Evolutionary conservation across 2,888 invertebrate genomes (phyloP).

Genomic region (Archaeoteleia sp.): DNA sequence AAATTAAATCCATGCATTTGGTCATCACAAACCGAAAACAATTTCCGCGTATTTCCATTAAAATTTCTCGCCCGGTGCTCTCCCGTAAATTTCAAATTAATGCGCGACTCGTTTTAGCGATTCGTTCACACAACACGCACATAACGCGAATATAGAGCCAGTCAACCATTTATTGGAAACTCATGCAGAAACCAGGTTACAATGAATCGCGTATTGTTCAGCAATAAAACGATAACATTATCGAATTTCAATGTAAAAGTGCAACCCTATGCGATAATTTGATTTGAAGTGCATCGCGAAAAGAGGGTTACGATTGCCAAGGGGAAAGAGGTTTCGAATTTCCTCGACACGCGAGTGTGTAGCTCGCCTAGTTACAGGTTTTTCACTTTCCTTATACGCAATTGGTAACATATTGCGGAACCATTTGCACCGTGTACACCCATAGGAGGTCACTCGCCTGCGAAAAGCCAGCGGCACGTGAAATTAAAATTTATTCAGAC

Average conservation of each 20-base stretch:
- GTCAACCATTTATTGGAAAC: slow-evolving; percentile 49
- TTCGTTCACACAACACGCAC: slow-evolving; percentile 46
- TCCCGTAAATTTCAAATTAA: slow-evolving; percentile 49
- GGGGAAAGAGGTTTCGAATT: slow-evolving; percentile 44
- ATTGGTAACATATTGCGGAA: slow-evolving; percentile 70
- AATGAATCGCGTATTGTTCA: slow-evolving; percentile 46
- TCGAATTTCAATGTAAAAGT: slow-evolving; percentile 51
- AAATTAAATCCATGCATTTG: slow-evolving; percentile 43
- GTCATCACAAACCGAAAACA: slow-evolving; percentile 48
- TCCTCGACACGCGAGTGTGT: slow-evolving; percentile 15
- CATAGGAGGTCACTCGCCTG: slow-evolving; percentile 63
- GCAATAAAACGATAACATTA: slow-evolving; percentile 48
- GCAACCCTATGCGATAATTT: slow-evolving; percentile 34
- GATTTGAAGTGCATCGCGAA: slow-evolving; percentile 42
- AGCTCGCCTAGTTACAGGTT: slow-evolving; percentile 45
- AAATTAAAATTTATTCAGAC: slow-evolving; percentile 69
- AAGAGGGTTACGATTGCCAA: slow-evolving; percentile 24
- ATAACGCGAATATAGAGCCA: slow-evolving; percentile 31
- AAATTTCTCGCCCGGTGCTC: slow-evolving; percentile 47
- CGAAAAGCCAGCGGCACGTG: slow-evolving; percentile 66
- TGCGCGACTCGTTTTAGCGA: slow-evolving; percentile 44
- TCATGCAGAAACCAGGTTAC: slow-evolving; percentile 47
- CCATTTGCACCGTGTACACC: slow-evolving; percentile 63
- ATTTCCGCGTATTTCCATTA: slow-evolving; percentile 50
- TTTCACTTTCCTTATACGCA: slow-evolving; percentile 60